These are phyloP conservation scores for Merluccius polli DNA, from an alignment of 2,797 vertebrate species.

Conservation along the genomic window DNA sequence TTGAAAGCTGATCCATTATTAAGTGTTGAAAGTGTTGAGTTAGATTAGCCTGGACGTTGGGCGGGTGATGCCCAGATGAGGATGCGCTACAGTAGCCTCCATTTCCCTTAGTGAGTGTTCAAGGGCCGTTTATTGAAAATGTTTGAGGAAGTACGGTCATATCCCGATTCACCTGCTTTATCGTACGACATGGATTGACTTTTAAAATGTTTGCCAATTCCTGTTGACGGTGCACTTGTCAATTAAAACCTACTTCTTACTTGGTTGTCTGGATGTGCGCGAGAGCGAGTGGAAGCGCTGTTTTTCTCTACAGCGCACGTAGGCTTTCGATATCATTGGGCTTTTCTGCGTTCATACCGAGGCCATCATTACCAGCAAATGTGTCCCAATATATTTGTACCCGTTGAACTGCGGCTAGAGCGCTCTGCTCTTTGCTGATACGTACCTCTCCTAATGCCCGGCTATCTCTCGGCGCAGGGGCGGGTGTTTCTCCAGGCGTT, in stretches of 20 bases:
- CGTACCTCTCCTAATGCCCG: slow-evolving; percentile 40
- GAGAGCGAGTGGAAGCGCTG: background rate
- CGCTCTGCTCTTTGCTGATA: slow-evolving; percentile 34
- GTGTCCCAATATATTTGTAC: background rate
- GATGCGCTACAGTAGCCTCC: too few relatives aligned
- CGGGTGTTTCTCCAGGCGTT: background rate
- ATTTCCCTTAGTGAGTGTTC: background rate
- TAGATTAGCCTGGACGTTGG: background rate
- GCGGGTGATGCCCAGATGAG: too few relatives aligned
- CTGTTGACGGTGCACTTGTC: background rate
- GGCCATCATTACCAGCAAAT: background rate
- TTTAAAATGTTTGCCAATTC: background rate
- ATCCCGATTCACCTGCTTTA: too few relatives aligned
- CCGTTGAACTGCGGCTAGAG: background rate
- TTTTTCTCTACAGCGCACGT: background rate
- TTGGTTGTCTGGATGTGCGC: too few relatives aligned
- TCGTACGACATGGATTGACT: background rate
- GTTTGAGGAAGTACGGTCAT: background rate
- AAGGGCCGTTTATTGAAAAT: background rate
- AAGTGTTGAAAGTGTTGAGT: background rate
- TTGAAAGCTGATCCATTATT: background rate
- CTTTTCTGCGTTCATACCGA: background rate
- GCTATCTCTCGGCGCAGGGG: slow-evolving; percentile 35
- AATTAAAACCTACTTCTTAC: too few relatives aligned
- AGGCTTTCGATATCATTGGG: background rate